Evolutionary conservation across 2,113 vertebrate species (phyloP).

Genomic region (Microtus pennsylvanicus): DNA sequence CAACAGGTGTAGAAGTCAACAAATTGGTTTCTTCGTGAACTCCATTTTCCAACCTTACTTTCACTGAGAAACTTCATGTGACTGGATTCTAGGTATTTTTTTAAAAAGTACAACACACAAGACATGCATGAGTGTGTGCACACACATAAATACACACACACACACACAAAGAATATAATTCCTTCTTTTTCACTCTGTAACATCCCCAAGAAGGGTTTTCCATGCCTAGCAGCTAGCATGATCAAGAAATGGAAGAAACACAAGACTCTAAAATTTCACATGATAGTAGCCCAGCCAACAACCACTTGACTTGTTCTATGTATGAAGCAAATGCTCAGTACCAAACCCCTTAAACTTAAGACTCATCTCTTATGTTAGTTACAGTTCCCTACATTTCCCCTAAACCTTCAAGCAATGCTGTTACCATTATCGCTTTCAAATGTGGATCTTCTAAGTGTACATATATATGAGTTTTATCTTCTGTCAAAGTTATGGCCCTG

Average conservation of each 20-base stretch:
- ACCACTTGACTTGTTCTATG: no score
- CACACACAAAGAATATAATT: not conserved
- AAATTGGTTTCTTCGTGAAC: not conserved
- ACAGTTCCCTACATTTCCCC: not conserved
- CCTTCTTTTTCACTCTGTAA: not conserved
- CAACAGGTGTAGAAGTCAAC: not conserved
- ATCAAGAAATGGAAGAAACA: not conserved
- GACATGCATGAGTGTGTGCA: no score
- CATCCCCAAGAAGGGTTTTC: not conserved
- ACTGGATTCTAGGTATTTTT: not conserved
- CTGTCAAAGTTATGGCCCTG: accelerated
- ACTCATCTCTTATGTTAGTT: not conserved
- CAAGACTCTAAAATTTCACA: not conserved
- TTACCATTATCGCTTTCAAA: not conserved
- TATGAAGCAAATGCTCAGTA: no score
- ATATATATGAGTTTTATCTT: not conserved
- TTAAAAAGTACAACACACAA: not conserved
- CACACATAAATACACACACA: not conserved
- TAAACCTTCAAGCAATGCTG: not conserved
- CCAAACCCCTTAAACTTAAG: not conserved
- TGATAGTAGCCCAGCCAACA: not conserved
- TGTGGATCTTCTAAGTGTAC: not conserved
- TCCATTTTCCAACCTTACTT: not conserved
- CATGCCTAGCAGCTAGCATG: not conserved
- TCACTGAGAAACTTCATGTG: not conserved